A percentile compares a stretch with the other conserved stretches of the same genome.
phyloP scores from a whole-genome alignment of 2,113 vertebrate species.

The Aspiorhynchus laticeps region DNA sequence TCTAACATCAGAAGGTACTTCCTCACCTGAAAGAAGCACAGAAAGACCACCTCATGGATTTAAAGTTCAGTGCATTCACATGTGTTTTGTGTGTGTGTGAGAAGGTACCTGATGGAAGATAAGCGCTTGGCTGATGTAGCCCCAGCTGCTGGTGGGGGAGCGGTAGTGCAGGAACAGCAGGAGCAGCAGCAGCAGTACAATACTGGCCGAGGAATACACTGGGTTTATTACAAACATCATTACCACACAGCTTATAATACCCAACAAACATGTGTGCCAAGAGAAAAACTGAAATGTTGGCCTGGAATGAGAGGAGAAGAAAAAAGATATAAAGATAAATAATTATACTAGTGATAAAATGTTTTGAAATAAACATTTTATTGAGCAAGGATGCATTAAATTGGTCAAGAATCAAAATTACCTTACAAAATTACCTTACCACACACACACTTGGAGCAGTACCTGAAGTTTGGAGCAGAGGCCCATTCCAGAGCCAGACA shows the following conservation, averaged over 20 bases:
- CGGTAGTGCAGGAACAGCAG: conserved; percentile 85
- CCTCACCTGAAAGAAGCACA: conserved; percentile 71
- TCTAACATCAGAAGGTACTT: conserved; percentile 84
- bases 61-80: not conserved
- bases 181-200: conserved; percentile 82
- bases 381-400: not conserved
- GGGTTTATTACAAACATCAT: conserved; percentile 94
- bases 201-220: conserved; percentile 81
- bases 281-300: conserved; percentile 89
- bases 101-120: conserved; percentile 85
- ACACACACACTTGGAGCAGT: conserved; percentile 2
- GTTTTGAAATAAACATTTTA: not conserved
- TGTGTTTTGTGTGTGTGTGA: conserved; percentile 41
- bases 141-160: conserved; percentile 88
- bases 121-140: conserved; percentile 89
- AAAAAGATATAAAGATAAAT: not conserved
- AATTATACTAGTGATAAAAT: not conserved
- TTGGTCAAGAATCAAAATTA: not conserved
- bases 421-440: not conserved
- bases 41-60: not conserved
- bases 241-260: conserved; percentile 84
- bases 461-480: conserved; percentile 93
- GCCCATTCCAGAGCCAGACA: conserved; percentile 92
- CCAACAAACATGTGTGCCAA: conserved; percentile 89
- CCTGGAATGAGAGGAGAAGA: conserved; percentile 62